Base-by-base conservation (phyloP, 2,797 vertebrate genomes). In the Sebastes itinus region DNA sequence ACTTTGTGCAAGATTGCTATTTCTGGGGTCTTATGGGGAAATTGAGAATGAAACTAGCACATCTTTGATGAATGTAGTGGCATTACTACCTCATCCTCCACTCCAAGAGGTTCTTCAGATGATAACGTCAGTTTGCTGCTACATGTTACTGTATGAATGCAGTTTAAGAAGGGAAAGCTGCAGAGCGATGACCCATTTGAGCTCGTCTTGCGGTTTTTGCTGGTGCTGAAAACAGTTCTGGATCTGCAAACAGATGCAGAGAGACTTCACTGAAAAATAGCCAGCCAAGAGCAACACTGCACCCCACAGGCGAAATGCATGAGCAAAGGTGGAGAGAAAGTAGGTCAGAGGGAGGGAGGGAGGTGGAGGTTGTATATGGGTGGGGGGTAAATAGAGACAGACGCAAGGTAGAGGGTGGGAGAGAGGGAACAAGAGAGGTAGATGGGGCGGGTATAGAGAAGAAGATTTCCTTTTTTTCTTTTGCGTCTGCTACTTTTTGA, bases 271-370 rank as follows among this genome's bases (percentile, higher is more conserved):
- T 22, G 33, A 49, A 61, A 46, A 87, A 63, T 7, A 46, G 49
- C 12, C 42, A 71, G 46, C 60, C 75, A 75, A 70, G 88, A 85
- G 72, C 87, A 89, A 91, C 83, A 87, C 89, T 91, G 92, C 95
- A 87, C 89, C 91, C 95, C 78, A 82, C 91, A 85, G 94, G 93
- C 77, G 46, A 80, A 77, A 80, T 20, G 54, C 60, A 32, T 49
- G 65, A 88, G 69, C 69, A 83, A 72, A 87, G 77, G 63, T 81
- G 32, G 55, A 32, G 10, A 56, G 38, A 82, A 95, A 92, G 76
- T 92, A 92, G 94, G 93, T 92, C 93, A 94, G 61, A 78, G 54
- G 67, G 80, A 63, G 75, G 33, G 58, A 77, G 35, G 13, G 35
- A 38, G 78, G 22, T 68, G 32, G 61, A 69, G 35, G 33, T 30